Evolutionary conservation across 2,888 invertebrate species (phyloP).

Genomic region (Stegophylla sp.): DNA sequence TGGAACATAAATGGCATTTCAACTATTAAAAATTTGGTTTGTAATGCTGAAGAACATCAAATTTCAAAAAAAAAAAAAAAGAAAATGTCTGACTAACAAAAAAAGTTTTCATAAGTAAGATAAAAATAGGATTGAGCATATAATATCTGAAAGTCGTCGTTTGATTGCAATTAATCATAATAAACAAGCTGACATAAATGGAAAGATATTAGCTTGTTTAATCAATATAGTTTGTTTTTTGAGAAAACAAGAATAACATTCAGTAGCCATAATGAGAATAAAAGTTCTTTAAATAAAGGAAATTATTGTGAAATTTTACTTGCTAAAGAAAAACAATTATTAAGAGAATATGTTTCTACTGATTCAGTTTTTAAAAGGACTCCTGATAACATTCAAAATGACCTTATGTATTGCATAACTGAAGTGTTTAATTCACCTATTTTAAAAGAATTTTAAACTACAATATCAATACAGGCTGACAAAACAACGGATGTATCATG

Average conservation of each 20-base stretch:
- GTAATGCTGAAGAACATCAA: conserved; percentile 22
- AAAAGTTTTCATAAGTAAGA: conserved; percentile 17
- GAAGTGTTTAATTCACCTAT: conserved; percentile 57
- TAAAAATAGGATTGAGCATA: conserved; percentile 19
- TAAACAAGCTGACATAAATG: conserved; percentile 19
- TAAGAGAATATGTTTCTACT: conserved; percentile 61
- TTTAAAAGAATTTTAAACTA: conserved; percentile 61
- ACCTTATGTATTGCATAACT: conserved; percentile 61
- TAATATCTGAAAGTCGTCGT: conserved; percentile 10
- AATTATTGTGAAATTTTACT: conserved; percentile 18
- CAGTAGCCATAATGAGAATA: conserved; percentile 12
- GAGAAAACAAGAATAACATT: conserved; percentile 17
- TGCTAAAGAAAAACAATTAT: conserved; percentile 8
- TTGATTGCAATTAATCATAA: conserved; percentile 23
- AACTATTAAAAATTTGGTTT: conserved; percentile 22
- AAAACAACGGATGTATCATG: neutral
- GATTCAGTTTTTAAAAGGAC: conserved; percentile 62
- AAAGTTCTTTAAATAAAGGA: conserved; percentile 20
- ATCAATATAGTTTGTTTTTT: conserved; percentile 40
- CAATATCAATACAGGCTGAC: conserved; percentile 62
- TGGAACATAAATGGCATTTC: conserved; percentile 7
- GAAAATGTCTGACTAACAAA: conserved; percentile 2
- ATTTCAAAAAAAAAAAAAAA: conserved; percentile 19
- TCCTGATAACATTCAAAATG: conserved; percentile 62
- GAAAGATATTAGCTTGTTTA: conserved; percentile 29